Evolutionary conservation across 1,140 invertebrate species (phyloP).

Genomic region (Drosophila ercepeae): DNA sequence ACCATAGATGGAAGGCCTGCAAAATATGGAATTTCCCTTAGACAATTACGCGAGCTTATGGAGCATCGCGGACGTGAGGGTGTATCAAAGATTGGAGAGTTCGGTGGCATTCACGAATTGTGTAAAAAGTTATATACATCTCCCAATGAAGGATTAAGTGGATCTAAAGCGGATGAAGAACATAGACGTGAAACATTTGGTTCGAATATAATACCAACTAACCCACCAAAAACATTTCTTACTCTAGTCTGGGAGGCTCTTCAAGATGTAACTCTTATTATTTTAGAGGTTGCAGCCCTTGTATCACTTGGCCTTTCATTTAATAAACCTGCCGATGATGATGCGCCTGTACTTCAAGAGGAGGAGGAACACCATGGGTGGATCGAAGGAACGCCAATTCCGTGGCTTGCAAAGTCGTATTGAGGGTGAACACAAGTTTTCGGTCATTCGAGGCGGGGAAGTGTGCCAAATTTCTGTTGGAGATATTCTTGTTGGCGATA

Average conservation of each 20-base stretch:
- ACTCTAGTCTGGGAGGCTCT: conserved; percentile 99
- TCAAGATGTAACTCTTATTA: conserved; percentile 99
- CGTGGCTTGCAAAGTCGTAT: conserved; percentile 98
- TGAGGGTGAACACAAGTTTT: conserved; percentile 99
- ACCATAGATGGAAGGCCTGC: conserved; percentile 95
- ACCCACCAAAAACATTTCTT: conserved; percentile 99
- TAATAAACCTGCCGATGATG: conserved; percentile 91
- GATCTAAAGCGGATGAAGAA: conserved; percentile 94
- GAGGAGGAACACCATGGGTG: conserved; percentile 97
- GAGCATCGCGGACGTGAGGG: conserved; percentile 96
- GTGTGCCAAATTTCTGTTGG: conserved; percentile 97
- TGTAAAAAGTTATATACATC: conserved; percentile 98
- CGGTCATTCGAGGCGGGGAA: conserved; percentile 96
- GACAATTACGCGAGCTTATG: conserved; percentile 98
- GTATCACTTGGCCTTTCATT: conserved; percentile 97
- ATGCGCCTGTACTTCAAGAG: conserved; percentile 87
- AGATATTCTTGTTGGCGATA: conserved; percentile 99
- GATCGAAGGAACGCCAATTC: conserved; percentile 99
- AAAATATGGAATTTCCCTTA: conserved; percentile 96
- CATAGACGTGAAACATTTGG: conserved; percentile 97
- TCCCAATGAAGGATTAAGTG: conserved; percentile 97
- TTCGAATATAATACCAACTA: conserved; percentile 99
- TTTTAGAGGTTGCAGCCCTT: conserved; percentile 96
- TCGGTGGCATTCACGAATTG: conserved; percentile 96
- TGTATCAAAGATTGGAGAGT: conserved; percentile 92